These are phyloP conservation scores for Simalia tracyae DNA, from an alignment of 2,797 vertebrate genomes.

Conservation along the genomic window DNA sequence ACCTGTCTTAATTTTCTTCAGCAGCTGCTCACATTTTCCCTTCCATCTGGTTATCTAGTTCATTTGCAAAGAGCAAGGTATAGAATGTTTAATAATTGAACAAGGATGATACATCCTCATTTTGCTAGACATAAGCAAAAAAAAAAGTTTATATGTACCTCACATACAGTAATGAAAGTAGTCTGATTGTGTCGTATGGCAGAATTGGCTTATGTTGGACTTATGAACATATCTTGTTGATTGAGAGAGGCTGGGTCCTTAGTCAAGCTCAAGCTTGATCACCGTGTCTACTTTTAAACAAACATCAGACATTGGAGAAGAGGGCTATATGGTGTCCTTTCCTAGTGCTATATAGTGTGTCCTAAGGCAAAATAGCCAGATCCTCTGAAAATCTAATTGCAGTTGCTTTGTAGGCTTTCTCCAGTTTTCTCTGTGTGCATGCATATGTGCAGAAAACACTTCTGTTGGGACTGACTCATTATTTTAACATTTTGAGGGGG, in stretches of 20 bases:
- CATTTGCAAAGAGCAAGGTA: slow-evolving; percentile 22
- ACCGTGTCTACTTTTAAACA: background rate
- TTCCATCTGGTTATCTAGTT: slow-evolving; percentile 36
- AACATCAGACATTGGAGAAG: background rate
- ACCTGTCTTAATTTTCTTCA: slow-evolving; percentile 40
- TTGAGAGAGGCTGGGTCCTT: background rate
- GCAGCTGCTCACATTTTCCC: slow-evolving; percentile 33
- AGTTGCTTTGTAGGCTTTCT: background rate
- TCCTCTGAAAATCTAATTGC: background rate
- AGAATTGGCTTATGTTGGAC: background rate
- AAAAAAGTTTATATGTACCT: fast-evolving
- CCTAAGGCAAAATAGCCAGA: background rate
- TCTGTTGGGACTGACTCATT: background rate
- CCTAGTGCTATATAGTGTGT: background rate
- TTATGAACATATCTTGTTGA: background rate
- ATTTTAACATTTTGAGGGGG: background rate
- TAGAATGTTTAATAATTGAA: slow-evolving; percentile 3
- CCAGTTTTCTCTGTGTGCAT: background rate
- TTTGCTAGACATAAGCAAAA: background rate
- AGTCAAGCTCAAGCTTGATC: background rate
- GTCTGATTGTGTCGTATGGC: background rate
- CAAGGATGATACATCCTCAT: background rate
- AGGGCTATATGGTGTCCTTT: background rate
- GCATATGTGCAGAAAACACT: background rate
- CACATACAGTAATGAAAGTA: background rate